Evolutionary conservation across 1,140 invertebrate species (phyloP).

Genomic region (Macrobrachium nipponense): DNA sequence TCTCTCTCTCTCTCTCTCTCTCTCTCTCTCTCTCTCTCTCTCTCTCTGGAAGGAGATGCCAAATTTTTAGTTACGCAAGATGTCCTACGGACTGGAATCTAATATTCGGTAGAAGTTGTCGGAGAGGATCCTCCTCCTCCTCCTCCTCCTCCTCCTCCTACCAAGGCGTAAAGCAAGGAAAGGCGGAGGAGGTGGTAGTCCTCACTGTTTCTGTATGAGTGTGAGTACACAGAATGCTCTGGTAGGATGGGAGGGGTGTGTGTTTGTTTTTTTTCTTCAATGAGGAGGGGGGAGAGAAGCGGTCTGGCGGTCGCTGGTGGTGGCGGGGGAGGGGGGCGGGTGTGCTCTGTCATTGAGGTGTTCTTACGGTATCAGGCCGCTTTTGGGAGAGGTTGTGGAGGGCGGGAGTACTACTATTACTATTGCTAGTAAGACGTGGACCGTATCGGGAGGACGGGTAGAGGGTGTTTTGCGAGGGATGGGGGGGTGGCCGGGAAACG

Average conservation of each 20-base stretch:
- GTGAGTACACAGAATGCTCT: neutral
- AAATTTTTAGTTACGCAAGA: too few relatives aligned
- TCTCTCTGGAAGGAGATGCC: too few relatives aligned
- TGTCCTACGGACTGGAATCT: too few relatives aligned
- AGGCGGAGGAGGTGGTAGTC: too few relatives aligned
- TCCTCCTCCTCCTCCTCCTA: too few relatives aligned
- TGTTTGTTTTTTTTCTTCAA: too few relatives aligned
- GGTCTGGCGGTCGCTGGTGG: conserved; percentile 6
- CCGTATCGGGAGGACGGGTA: conserved; percentile 7
- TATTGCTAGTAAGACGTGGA: conserved; percentile 12
- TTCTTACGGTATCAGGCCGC: conserved; percentile 50
- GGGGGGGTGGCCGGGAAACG: too few relatives aligned
- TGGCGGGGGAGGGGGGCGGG: neutral
- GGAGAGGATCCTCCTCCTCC: too few relatives aligned
- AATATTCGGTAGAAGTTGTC: too few relatives aligned
- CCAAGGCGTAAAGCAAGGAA: too few relatives aligned
- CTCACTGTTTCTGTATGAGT: neutral
- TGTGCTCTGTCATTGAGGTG: conserved; percentile 14
- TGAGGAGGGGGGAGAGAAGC: neutral
- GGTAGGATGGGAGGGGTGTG: neutral
- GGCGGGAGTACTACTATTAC: conserved; percentile 15
- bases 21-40: too few relatives aligned
- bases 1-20: too few relatives aligned
- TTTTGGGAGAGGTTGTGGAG: neutral
- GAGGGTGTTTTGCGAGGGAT: neutral